Evolutionary conservation across 2,113 vertebrate species (phyloP).

Genomic region (Copsychus sechellarum): DNA sequence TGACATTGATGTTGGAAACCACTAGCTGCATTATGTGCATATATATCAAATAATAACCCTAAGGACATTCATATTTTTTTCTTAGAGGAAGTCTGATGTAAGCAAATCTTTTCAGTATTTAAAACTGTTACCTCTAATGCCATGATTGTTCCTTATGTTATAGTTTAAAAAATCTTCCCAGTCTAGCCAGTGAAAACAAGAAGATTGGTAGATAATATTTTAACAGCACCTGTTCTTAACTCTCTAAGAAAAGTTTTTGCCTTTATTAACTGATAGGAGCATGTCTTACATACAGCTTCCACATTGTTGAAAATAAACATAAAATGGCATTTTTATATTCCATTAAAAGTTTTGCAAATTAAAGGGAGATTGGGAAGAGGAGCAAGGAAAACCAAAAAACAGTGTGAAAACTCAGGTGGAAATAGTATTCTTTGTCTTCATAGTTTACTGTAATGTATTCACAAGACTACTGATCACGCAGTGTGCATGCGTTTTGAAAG

Average conservation of each 20-base stretch:
- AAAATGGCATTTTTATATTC: not conserved
- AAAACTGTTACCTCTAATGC: not conserved
- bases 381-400: not conserved
- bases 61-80: accelerated
- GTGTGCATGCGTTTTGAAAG: not conserved
- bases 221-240: not conserved
- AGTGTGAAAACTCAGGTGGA: not conserved
- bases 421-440: not conserved
- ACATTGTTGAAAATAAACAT: not conserved
- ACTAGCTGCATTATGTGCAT: not conserved
- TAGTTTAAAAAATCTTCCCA: not conserved
- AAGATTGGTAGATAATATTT: not conserved
- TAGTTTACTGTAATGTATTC: not conserved
- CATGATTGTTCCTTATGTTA: not conserved
- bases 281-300: not conserved
- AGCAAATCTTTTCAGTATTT: not conserved
- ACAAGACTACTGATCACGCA: not conserved
- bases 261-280: not conserved
- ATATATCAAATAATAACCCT: not conserved
- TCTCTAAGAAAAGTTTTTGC: not conserved
- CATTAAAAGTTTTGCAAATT: not conserved
- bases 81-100: not conserved
- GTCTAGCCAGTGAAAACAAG: not conserved
- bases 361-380: not conserved
- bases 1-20: not conserved